Base-by-base conservation (phyloP, 2,888 invertebrate genomes). In the Phyllotreta cruciferae region DNA sequence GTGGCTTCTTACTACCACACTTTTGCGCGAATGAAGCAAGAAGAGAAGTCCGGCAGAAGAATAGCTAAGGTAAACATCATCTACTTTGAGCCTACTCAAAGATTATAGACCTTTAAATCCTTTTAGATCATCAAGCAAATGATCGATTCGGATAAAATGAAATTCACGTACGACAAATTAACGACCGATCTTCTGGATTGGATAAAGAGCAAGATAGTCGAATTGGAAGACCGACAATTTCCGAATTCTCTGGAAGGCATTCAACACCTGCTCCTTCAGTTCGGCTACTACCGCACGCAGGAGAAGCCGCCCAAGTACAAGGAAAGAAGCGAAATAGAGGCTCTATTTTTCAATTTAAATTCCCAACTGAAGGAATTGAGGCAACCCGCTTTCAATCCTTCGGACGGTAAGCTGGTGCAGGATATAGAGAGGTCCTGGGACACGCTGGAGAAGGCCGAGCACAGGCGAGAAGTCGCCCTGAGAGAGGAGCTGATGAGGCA, bases 1-100 rank as follows among this genome's bases (percentile, higher is more conserved):
- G 97, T 99, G 39, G 98, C 98, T 1, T 96, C 96, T 10, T 98
- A 98, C 83, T 99, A 99, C 83, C 98, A 99, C 83, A 97, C 98
- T 62, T 99, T 99, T 84, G 98, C 98, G 47, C 88, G 97, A 73
- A 97, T 98, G 96, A 98, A 98, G 86, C 96, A 94, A 78, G 98
- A 98, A 79, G 93, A 95, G 84, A 98, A 98, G 80, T 97, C 97
- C 73, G 98, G 98, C 37, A 89, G 95, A 75, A 87, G 98, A 79
- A 98, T 99, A 77, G 98, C 97, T 42, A 99, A 98, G 83, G 96
- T 96, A 81, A 86, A 86, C 82, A 14, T 41, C 6, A 14, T 54
- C 50, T 52, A 45, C n/a, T n/a, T n/a, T n/a, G n/a, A n/a, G n/a
- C n/a, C n/a, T n/a, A n/a, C n/a, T n/a, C n/a, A n/a, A n/a, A n/a